Evolutionary conservation across 2,888 invertebrate genomes (phyloP), one percentile per base, ranked within the genome.

Genomic region (Dyspetes luteomarginatus): DNA sequence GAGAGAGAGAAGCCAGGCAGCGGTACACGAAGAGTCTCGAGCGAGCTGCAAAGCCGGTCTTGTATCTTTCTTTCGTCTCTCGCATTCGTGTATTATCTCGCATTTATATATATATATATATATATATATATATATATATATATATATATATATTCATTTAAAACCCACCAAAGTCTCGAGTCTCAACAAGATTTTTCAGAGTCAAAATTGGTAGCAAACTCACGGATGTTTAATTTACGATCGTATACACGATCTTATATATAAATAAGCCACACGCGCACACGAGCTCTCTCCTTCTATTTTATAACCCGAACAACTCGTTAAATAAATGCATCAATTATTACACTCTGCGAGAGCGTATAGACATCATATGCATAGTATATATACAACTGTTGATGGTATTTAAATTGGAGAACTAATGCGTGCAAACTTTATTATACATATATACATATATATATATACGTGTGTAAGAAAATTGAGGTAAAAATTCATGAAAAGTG

Each of bases 151-250:
- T 64, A 68, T 73, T 72, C 76, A 77, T 81, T 77, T 64, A 48
- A 72, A 77, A 81, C 22, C 48, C 12, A 68, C 76, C 72, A 77
- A 77, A 77, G 62, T 68, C 77, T 19, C 64, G 62, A 81, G 81
- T 81, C 81, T 50, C 81, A 81, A 81, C 81, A 81, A 56, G 24
- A 81, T 81, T 76, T 81, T 77, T 81, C 81, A 81, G 73, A 64
- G 68, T 81, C 73, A 22, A 62, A 73, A 77, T 73, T 73, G 52
- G 72, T 67, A 55, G 56, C 72, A 30, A 77, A 60, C 12, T 17
- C 15, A 24, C 17, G 36, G 12, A 22, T 71, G 55, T 62, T 36
- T 67, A 36, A 67, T 76, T 76, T 64, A 77, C 56, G 72, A 65
- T 62, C 65, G 41, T 58, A 64, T 64, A 22, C 52, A 45, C 45